Evolutionary conservation across 2,888 invertebrate genomes (phyloP).

Genomic region (Petrophora chlorosata): DNA sequence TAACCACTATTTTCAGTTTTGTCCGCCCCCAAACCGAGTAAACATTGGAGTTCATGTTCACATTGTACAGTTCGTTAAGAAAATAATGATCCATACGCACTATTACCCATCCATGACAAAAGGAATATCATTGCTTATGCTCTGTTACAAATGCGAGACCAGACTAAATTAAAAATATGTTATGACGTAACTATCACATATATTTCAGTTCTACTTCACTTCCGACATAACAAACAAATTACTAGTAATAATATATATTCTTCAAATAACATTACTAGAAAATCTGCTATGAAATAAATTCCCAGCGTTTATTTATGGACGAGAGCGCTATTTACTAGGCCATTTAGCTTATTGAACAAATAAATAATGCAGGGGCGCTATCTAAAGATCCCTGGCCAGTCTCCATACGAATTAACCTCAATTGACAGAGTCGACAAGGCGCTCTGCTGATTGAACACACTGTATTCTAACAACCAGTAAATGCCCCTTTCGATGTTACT

Average conservation of each 20-base stretch:
- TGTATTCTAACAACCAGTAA: slow-evolving; percentile 59
- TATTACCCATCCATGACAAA: neutral
- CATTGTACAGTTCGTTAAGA: slow-evolving; percentile 47
- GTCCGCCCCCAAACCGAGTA: slow-evolving; percentile 51
- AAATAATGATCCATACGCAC: slow-evolving; percentile 42
- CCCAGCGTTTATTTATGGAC: slow-evolving; percentile 49
- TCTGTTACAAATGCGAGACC: neutral
- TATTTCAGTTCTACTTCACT: too few species aligned
- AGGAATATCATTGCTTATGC: neutral
- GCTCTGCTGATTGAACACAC: slow-evolving; percentile 80
- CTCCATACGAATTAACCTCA: slow-evolving; percentile 82
- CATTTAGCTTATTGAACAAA: slow-evolving; percentile 77
- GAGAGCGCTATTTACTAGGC: slow-evolving; percentile 58
- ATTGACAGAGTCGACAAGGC: slow-evolving; percentile 79
- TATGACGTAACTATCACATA: neutral
- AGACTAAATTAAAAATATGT: neutral
- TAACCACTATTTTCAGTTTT: slow-evolving; percentile 69
- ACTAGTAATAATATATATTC: too few species aligned
- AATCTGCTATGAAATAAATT: slow-evolving; percentile 43
- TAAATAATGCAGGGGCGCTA: slow-evolving; percentile 77
- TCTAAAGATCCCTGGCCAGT: slow-evolving; percentile 76
- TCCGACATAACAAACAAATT: too few species aligned
- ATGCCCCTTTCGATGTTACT: slow-evolving; percentile 55
- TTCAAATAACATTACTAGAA: too few species aligned
- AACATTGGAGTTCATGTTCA: slow-evolving; percentile 56